Conservation (phyloP, 2,113 vertebrate genomes). For the Megaleporinus macrocephalus region DNA sequence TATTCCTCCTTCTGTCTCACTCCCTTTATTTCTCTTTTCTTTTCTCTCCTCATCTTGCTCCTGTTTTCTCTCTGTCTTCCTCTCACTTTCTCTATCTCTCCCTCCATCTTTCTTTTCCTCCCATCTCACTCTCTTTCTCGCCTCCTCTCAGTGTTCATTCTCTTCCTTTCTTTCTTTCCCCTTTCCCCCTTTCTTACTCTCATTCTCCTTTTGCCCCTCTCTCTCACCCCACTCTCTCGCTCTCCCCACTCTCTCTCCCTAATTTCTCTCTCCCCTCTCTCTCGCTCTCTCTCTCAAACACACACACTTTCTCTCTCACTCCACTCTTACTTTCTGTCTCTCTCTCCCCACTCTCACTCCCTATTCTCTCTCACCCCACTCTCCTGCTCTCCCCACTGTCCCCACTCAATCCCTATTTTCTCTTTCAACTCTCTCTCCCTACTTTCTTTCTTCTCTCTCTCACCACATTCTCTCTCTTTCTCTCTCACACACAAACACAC, state of each 20-base stretch:
- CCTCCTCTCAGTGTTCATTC: background rate
- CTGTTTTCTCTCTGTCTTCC: background rate
- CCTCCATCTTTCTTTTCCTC: background rate
- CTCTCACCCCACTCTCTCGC: no score
- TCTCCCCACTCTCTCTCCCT: no score
- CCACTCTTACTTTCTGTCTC: conserved; percentile 24
- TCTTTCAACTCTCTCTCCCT: conserved; percentile 18
- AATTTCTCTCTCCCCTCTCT: no score
- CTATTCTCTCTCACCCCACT: conserved; percentile 14
- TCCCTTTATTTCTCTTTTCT: no score
- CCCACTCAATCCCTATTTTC: background rate
- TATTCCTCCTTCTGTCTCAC: no score
- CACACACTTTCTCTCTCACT: background rate
- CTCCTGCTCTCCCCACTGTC: background rate
- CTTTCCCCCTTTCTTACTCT: conserved; percentile 16
- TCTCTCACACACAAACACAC: no score
- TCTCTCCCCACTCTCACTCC: background rate
- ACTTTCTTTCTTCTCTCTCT: background rate
- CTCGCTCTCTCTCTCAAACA: no score
- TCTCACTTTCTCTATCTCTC: conserved; percentile 10
- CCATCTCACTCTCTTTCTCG: background rate
- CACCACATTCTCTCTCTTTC: conserved; percentile 4
- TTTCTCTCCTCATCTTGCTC: no score
- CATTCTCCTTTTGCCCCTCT: background rate
- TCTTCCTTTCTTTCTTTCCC: no score